Conservation (phyloP, 1,140 invertebrate genomes). For the Hestina assimilis region DNA sequence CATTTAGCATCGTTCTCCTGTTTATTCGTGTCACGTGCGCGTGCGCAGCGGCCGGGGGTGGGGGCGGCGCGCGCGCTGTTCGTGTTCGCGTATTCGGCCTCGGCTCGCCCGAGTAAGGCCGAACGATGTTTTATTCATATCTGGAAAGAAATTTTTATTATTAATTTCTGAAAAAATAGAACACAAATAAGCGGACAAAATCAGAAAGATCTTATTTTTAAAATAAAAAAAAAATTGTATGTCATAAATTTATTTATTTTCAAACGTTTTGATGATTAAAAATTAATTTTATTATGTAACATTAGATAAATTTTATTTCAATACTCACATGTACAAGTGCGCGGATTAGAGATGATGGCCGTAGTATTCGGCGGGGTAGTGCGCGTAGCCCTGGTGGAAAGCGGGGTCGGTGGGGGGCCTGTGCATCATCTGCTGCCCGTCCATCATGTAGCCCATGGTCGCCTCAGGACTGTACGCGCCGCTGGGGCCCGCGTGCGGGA, state of each 20-base stretch:
- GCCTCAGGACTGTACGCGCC: slow-evolving; percentile 96
- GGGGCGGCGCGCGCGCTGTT: slow-evolving; percentile 17
- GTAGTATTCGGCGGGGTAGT: slow-evolving; percentile 94
- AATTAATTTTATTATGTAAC: too few species aligned
- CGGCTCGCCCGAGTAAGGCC: slow-evolving; percentile 32
- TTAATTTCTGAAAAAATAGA: too few species aligned
- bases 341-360: slow-evolving; percentile 90
- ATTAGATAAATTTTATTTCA: too few species aligned
- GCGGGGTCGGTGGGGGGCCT: slow-evolving; percentile 92
- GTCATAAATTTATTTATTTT: too few species aligned
- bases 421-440: slow-evolving; percentile 97
- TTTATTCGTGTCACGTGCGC: slow-evolving; percentile 51
- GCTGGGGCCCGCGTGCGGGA: slow-evolving; percentile 94
- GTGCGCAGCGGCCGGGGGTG: slow-evolving; percentile 2
- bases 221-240: too few species aligned
- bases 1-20: slow-evolving; percentile 73
- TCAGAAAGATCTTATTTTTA: too few species aligned
- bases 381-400: slow-evolving; percentile 94
- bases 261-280: too few species aligned
- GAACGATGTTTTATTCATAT: slow-evolving; percentile 58
- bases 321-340: slow-evolving; percentile 71
- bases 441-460: slow-evolving; percentile 98
- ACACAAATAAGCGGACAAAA: too few species aligned
- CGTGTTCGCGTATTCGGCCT: slow-evolving; percentile 23
- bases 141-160: slow-evolving; percentile 37